A percentile compares a stretch with the other conserved stretches of the same genome.
Evolutionary conservation across 2,888 invertebrate genomes (phyloP).

Genomic region (Netelia fuscicornis): DNA sequence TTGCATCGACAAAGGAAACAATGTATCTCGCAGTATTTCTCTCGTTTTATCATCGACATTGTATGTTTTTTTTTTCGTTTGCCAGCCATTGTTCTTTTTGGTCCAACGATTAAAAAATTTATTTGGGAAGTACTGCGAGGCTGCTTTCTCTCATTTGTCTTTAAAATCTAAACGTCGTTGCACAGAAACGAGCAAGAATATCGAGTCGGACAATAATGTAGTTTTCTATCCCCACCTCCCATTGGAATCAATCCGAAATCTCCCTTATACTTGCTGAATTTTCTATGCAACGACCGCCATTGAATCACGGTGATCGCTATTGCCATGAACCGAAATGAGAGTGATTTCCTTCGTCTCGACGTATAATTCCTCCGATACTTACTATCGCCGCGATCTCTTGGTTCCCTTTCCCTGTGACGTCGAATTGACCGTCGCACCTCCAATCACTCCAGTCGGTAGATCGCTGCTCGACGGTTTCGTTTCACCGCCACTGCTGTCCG

Average conservation of each 20-base stretch:
- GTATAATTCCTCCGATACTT: slow-evolving; percentile 85
- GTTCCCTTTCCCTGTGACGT: slow-evolving; percentile 86
- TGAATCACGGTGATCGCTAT: slow-evolving; percentile 58
- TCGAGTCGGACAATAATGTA: slow-evolving; percentile 26
- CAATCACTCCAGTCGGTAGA: slow-evolving; percentile 86
- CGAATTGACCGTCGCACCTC: slow-evolving; percentile 87
- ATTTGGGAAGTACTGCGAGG: slow-evolving; percentile 35
- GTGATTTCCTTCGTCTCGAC: background rate
- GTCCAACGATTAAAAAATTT: background rate
- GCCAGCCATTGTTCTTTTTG: too few species aligned
- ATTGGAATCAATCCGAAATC: slow-evolving; percentile 21
- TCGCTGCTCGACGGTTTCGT: slow-evolving; percentile 88
- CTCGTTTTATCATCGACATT: background rate
- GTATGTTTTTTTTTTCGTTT: too few species aligned
- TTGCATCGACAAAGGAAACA: slow-evolving; percentile 53
- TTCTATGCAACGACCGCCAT: slow-evolving; percentile 65
- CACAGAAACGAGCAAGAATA: slow-evolving; percentile 52
- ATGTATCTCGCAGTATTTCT: slow-evolving; percentile 35
- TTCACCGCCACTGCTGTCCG: slow-evolving; percentile 88
- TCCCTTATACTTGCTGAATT: slow-evolving; percentile 31
- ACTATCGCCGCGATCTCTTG: slow-evolving; percentile 92
- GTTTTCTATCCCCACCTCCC: background rate
- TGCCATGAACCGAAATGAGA: slow-evolving; percentile 23
- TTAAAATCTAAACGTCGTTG: slow-evolving; percentile 64
- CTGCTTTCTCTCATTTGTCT: slow-evolving; percentile 54